Evolutionary conservation across 2,113 vertebrate genomes (phyloP), one percentile per base, ranked within the genome.

Genomic region (Pseudorhombus dupliciocellatus): DNA sequence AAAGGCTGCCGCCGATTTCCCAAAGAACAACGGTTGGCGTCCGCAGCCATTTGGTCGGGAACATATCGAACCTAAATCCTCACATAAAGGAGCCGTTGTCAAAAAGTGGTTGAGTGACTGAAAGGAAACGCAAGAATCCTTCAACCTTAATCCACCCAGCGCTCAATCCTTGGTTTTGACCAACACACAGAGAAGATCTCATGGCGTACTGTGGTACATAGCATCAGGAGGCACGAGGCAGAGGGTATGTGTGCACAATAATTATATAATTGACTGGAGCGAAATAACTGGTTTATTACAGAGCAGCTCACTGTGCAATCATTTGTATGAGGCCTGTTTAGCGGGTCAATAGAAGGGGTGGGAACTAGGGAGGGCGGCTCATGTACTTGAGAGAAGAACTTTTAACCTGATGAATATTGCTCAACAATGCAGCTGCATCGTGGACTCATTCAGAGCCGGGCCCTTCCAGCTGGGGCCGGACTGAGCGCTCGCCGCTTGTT

Each of bases 281-380:
- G 21, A 50, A 50, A 50, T 50, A 80, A 70, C 34, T 31, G 70
- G 50, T 67, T 46, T 57, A 53, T 73, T 73, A 70, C 59, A 77
- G 46, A 66, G 73, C 58, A 59, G 70, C 68, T 61, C 66, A 75
- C 77, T 80, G 72, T 76, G 66, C 83, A 86, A 81, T 65, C 30
- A 78, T 90, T 87, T 81, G 73, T 72, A 77, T 73, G 40, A 86
- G 68, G 65, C 26, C 53, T 21, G 73, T 84, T 86, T 72, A 77
- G 66, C 85, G 76, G 83, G 83, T 85, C 79, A 80, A 24, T 62
- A 53, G 74, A 71, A 84, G 75, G 75, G 70, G 70, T 57, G 34
- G 59, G 7, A 44, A 69, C 58, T 22, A 61, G 10, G 44, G 72
- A 68, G 75, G 77, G 66, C 8, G 31, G 76, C 70, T 71, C 62